These are phyloP conservation scores for Chironomus tepperi DNA, from an alignment of 1,140 invertebrate species.

Conservation along the genomic window DNA sequence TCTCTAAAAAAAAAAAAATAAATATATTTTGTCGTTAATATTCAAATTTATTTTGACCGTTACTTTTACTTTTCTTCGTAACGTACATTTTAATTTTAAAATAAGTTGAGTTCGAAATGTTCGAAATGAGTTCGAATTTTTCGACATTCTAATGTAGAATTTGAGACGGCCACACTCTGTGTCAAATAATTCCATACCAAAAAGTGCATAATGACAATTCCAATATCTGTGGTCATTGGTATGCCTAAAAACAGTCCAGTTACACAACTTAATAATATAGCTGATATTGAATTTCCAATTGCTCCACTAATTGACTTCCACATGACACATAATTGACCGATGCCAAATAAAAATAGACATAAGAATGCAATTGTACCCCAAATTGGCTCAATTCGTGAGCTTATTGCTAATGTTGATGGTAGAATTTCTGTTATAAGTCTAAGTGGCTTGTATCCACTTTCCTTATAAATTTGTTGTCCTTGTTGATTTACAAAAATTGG, in stretches of 20 bases:
- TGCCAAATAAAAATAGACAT: slow-evolving; percentile 72
- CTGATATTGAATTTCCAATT: slow-evolving; percentile 76
- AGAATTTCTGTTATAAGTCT: slow-evolving; percentile 76
- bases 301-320: slow-evolving; percentile 50
- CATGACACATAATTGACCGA: slow-evolving; percentile 64
- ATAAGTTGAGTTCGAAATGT: too few relatives aligned
- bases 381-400: slow-evolving; percentile 59
- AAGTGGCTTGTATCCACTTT: slow-evolving; percentile 69
- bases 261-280: slow-evolving; percentile 76
- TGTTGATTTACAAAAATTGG: slow-evolving; percentile 26
- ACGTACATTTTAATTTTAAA: too few relatives aligned
- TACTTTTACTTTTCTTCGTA: too few relatives aligned
- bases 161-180: too few relatives aligned
- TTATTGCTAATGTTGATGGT: slow-evolving; percentile 63
- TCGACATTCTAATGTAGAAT: too few relatives aligned
- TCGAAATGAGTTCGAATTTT: too few relatives aligned
- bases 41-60: too few relatives aligned
- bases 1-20: too few relatives aligned
- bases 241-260: slow-evolving; percentile 77
- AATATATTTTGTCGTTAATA: too few relatives aligned
- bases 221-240: slow-evolving; percentile 78
- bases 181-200: slow-evolving; percentile 35
- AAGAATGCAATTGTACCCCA: slow-evolving; percentile 84
- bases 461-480: slow-evolving; percentile 30
- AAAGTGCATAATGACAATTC: slow-evolving; percentile 76